Evolutionary conservation across 2,888 invertebrate species (phyloP).

Genomic region (Drosophila yooni): DNA sequence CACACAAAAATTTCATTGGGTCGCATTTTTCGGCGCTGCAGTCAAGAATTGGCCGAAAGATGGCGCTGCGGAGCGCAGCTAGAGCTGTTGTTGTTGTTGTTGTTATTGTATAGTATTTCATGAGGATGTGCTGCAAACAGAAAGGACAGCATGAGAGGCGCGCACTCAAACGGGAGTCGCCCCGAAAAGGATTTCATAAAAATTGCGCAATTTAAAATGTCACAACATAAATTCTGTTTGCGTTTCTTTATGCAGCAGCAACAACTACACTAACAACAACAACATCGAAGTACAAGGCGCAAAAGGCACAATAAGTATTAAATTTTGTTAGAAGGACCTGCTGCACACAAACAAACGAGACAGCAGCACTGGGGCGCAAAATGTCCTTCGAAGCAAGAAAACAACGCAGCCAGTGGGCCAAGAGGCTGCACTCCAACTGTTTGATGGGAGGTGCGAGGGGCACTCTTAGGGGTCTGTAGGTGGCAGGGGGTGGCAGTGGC

Average conservation of each 20-base stretch:
- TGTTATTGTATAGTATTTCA: slow-evolving; percentile 46
- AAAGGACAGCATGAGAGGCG: slow-evolving; percentile 36
- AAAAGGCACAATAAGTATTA: slow-evolving; percentile 73
- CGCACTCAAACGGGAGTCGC: slow-evolving; percentile 63
- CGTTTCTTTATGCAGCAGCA: slow-evolving; percentile 77
- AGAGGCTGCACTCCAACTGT: slow-evolving; percentile 32
- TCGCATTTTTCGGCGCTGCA: slow-evolving; percentile 58
- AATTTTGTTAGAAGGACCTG: slow-evolving; percentile 79
- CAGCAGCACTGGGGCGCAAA: slow-evolving; percentile 48
- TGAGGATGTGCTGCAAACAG: slow-evolving; percentile 60
- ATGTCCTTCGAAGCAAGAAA: slow-evolving; percentile 71
- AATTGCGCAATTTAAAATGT: slow-evolving; percentile 85
- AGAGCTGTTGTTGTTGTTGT: slow-evolving; percentile 14
- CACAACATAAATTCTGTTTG: slow-evolving; percentile 85
- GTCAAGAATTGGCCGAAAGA: slow-evolving; percentile 68
- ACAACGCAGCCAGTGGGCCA: slow-evolving; percentile 43
- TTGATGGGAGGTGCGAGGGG: background rate
- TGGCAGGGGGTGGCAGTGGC: background rate
- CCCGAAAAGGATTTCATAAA: slow-evolving; percentile 84
- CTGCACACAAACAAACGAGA: slow-evolving; percentile 33
- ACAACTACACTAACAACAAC: slow-evolving; percentile 35
- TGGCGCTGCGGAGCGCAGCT: slow-evolving; percentile 45
- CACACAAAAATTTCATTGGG: slow-evolving; percentile 71
- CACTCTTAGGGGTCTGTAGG: background rate
- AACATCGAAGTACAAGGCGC: slow-evolving; percentile 33